phyloP scores from a whole-genome alignment of 2,113 vertebrate species.

The Anas platyrhynchos region DNA sequence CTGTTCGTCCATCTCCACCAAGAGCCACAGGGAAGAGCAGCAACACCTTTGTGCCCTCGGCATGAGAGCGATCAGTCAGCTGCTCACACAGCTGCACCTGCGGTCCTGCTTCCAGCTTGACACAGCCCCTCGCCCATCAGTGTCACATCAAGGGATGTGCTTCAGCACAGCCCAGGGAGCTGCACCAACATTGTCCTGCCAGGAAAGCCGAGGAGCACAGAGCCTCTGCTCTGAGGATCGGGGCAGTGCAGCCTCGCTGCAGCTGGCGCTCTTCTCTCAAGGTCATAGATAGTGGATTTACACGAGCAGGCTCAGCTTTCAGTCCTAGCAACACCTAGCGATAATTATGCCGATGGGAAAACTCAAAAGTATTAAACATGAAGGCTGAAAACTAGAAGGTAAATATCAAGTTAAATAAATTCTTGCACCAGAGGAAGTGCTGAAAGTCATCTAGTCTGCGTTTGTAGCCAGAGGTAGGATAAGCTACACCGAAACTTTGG shows the following conservation, averaged over 20 bases:
- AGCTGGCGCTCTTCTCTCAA: fast-evolving
- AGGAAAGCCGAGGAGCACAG: fast-evolving
- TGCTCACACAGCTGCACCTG: background rate
- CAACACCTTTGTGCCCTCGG: background rate
- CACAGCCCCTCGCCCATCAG: background rate
- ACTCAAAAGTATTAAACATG: background rate
- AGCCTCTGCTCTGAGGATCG: background rate
- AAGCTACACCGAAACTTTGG: background rate
- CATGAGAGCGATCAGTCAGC: background rate
- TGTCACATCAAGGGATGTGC: background rate
- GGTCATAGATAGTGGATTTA: too few species aligned
- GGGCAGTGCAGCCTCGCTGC: fast-evolving
- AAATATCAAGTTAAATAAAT: background rate
- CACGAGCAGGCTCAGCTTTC: background rate
- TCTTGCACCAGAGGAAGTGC: background rate
- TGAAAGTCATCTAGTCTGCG: too few species aligned
- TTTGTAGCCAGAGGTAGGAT: background rate
- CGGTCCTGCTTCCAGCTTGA: background rate
- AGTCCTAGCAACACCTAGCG: background rate
- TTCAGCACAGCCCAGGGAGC: fast-evolving
- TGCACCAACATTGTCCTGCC: fast-evolving
- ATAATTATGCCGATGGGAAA: fast-evolving
- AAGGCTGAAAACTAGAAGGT: background rate
- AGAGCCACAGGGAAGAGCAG: background rate
- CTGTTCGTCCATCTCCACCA: background rate